phyloP scores from a whole-genome alignment of 2,797 vertebrate species.

The Acrossocheilus wenchowensis region DNA sequence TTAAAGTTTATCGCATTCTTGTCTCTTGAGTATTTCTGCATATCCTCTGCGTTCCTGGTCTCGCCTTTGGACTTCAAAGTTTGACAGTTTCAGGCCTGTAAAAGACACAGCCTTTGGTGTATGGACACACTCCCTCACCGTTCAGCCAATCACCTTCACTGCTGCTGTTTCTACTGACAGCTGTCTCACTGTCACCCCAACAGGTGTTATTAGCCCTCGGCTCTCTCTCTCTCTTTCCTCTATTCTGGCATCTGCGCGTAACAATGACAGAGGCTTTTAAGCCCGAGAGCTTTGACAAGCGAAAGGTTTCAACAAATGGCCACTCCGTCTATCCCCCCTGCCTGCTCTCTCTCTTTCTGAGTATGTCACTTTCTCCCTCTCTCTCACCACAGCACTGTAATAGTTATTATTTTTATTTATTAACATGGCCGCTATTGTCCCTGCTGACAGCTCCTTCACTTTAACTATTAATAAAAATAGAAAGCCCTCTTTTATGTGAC shows the following conservation, averaged over 20 bases:
- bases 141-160: slow-evolving; percentile 54
- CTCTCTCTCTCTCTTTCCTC: slow-evolving; percentile 61
- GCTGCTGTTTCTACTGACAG: slow-evolving; percentile 74
- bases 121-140: not conserved
- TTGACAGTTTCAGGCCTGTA: slow-evolving; percentile 12
- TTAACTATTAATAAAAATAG: slow-evolving; percentile 91
- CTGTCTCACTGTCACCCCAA: slow-evolving; percentile 89
- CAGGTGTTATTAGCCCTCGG: slow-evolving; percentile 87
- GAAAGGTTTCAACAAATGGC: slow-evolving; percentile 93
- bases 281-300: slow-evolving; percentile 91
- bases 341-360: slow-evolving; percentile 75
- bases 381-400: slow-evolving; percentile 60
- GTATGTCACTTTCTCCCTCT: slow-evolving; percentile 54
- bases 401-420: slow-evolving; percentile 94
- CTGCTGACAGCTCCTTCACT: slow-evolving; percentile 84
- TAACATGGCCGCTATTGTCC: slow-evolving; percentile 83
- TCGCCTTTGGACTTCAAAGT: slow-evolving; percentile 20
- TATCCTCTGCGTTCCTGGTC: not conserved
- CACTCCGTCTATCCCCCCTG: slow-evolving; percentile 74
- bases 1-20: slow-evolving; percentile 21
- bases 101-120: slow-evolving; percentile 17
- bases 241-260: slow-evolving; percentile 58
- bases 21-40: slow-evolving; percentile 10
- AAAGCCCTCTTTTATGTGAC: slow-evolving; percentile 76
- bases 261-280: slow-evolving; percentile 94